Evolutionary conservation across 2,888 invertebrate genomes (phyloP), one percentile per base, ranked within the genome.

Genomic region (Rhagophthalmus giganteus): DNA sequence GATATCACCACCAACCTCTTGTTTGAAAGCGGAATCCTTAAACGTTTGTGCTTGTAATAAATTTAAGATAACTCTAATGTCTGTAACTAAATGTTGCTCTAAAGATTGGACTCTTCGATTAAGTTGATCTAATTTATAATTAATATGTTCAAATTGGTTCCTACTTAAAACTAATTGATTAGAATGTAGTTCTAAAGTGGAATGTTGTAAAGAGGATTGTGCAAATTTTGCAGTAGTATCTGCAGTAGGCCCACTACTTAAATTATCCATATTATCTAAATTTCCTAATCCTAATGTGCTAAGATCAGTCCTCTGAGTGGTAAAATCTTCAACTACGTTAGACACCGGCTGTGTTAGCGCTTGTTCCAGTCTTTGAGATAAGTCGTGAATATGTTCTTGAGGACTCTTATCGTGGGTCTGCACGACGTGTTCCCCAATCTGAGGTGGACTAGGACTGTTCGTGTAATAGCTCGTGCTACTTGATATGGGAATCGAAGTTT

Each of bases 71-170:
- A 84, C 79, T 59, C 86, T 82, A 60, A 91, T 84, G 69, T 91
- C 90, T 5, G 82, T 77, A 12, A 86, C 84, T 64, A 91, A 81
- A 24, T 85, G 84, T 54, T 81, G 81, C 71, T 91, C 90, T 64
- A 91, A 75, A 37, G 83, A 79, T 33, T 85, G 83, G 58, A 91
- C 81, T 60, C 83, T 82, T 67, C 82, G 80, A 64, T 83, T 80
- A 54, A 89, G 75, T 65, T 85, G 83, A 63, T 88, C 88, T 68
- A 89, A 79, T 64, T 86, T 80, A 52, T 79, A 77, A 65, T 84
- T 79, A 60, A 87, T 81, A 60, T 78, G 77, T 53, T 80, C 80
- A 54, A 76, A 70, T 58, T 74, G 72, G 55, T 64, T 65, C 59
- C 69, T 69, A 69, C 68, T 72, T 65, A 73, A 65, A 60, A 72